Conservation (phyloP, 2,888 invertebrate genomes). For the Campopleginae sp. region DNA sequence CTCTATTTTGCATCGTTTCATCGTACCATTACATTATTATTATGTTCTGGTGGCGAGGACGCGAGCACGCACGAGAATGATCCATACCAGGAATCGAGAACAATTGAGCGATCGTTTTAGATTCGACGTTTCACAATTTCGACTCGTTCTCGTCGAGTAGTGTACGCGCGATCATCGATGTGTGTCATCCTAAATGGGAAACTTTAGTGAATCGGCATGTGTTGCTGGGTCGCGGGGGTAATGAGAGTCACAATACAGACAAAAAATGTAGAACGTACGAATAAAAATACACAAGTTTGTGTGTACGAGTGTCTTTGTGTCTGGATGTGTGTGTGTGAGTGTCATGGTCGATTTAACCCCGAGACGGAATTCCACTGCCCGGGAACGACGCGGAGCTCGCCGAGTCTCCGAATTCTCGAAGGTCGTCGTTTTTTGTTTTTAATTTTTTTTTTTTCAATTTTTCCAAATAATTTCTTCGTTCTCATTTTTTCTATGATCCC, state of each 20-base stretch:
- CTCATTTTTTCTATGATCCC: constrained; percentile 35
- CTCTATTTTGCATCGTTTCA: constrained; percentile 31
- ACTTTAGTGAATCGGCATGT: constrained; percentile 33
- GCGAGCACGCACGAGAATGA: constrained; percentile 41
- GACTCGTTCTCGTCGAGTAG: constrained; percentile 32
- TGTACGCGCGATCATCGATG: background rate
- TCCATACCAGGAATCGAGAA: constrained; percentile 60
- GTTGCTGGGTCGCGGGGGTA: constrained; percentile 17
- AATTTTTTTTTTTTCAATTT: constrained; percentile 34
- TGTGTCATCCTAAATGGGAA: constrained; percentile 38
- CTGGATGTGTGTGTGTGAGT: constrained; percentile 38
- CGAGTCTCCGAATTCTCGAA: constrained; percentile 66
- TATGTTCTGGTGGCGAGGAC: constrained; percentile 36
- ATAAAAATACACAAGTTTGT: constrained; percentile 17
- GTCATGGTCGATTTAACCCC: constrained; percentile 66
- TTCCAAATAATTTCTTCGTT: constrained; percentile 24
- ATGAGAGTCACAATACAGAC: constrained; percentile 22
- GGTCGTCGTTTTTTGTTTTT: constrained; percentile 59
- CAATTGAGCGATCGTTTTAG: constrained; percentile 66
- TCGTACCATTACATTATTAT: constrained; percentile 38
- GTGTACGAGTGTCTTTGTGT: background rate
- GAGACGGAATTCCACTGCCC: constrained; percentile 67
- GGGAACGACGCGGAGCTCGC: constrained; percentile 57
- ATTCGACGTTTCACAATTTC: constrained; percentile 61
- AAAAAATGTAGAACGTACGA: constrained; percentile 7